These are phyloP conservation scores for Hymenochirus boettgeri DNA, from an alignment of 2,113 vertebrate species.

Conservation along the genomic window DNA sequence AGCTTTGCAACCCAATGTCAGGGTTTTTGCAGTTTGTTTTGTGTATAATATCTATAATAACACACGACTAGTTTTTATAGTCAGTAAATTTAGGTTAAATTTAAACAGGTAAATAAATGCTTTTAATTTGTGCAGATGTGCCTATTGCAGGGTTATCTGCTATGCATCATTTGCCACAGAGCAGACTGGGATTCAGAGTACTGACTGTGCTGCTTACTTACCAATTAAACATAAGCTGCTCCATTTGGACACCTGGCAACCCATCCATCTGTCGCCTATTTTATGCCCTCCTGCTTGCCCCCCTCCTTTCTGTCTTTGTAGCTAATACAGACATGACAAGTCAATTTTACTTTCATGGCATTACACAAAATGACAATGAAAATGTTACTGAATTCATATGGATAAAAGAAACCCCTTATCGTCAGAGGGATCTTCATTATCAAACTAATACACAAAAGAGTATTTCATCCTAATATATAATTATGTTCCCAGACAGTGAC, in stretches of 20 bases:
- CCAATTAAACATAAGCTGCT: slow-evolving; percentile 42
- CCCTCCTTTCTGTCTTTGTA: slow-evolving; percentile 16
- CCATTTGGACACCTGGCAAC: slow-evolving; percentile 41
- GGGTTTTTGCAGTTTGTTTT: no score
- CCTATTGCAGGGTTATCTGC: slow-evolving; percentile 31
- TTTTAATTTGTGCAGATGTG: slow-evolving; percentile 41
- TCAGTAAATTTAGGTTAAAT: slow-evolving; percentile 23
- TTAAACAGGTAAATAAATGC: slow-evolving; percentile 34
- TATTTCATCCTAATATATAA: no score
- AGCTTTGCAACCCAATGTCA: no score
- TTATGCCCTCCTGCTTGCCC: slow-evolving; percentile 3
- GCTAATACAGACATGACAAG: slow-evolving; percentile 37
- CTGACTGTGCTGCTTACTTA: slow-evolving; percentile 40
- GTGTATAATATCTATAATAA: no score
- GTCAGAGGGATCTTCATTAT: no score
- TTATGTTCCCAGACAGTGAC: no score
- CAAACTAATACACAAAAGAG: no score
- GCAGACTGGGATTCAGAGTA: slow-evolving; percentile 30
- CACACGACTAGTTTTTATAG: background rate
- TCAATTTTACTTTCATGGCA: slow-evolving; percentile 39
- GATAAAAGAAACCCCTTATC: background rate
- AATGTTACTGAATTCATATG: background rate
- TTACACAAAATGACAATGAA: background rate
- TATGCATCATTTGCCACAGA: slow-evolving; percentile 36
- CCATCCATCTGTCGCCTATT: slow-evolving; percentile 35